Evolutionary conservation across 2,797 vertebrate genomes (phyloP), one percentile per base, ranked within the genome.

Genomic region (Anabacerthia variegaticeps): DNA sequence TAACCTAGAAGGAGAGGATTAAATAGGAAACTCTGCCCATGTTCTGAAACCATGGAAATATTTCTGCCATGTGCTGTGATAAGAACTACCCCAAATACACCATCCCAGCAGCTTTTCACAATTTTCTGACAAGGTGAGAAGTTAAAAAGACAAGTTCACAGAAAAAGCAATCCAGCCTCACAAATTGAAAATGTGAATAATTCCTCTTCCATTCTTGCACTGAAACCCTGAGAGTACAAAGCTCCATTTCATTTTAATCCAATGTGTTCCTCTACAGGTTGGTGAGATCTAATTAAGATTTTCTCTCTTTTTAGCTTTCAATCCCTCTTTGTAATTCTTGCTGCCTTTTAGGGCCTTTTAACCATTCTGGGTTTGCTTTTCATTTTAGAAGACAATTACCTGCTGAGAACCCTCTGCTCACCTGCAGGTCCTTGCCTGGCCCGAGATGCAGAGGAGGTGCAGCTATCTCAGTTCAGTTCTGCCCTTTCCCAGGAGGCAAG

Each of bases 261-360:
- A 79, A 85, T 5, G 16, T 10, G 15, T 18, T 96, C 79, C 76
- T 96, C 91, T 85, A 36, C 89, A 94, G 88, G 79, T 79, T 80
- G 71, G 46, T n/a, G 63, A 95, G 89, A 95, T 92, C 89, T 79
- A 94, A 93, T 96, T 96, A 95, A 96, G 95, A 94, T 96, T 80
- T 84, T 88, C 71, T 62, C 32, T 62, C 77, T 63, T 23, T 3
- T 58, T 61, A 74, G 71, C 59, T 65, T 86, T 73, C 81, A 88
- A 32, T 73, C 71, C 59, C 69, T 59, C 2, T 74, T 76, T 79
- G 54, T 69, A 82, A 93, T 85, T 91, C 67, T 71, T 49, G 24
- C 27, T 48, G 61, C 49, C 58, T 92, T 91, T 61, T 65, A 26
- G 44, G 36, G 52, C 24, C 44, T 85, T 87, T 78, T 79, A 63